Evolutionary conservation across 2,797 vertebrate genomes (phyloP).

Genomic region (Phoxinus dragarum): DNA sequence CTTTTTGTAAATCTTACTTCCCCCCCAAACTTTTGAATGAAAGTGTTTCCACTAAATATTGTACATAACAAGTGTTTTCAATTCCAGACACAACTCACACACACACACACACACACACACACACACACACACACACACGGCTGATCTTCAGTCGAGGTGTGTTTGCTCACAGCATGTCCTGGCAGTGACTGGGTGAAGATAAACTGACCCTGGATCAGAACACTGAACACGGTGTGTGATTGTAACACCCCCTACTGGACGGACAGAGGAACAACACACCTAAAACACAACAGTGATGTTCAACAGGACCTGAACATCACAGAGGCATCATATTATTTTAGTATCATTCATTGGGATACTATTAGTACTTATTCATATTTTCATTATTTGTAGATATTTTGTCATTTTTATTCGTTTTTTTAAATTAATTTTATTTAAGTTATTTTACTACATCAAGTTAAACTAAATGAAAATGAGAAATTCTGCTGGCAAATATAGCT

Average conservation of each 20-base stretch:
- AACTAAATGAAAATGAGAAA: neutral
- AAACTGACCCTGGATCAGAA: slow-evolving; percentile 29
- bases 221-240: neutral
- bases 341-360: no score
- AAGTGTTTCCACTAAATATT: no score
- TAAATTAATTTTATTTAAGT: neutral
- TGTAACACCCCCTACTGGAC: neutral
- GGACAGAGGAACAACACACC: neutral
- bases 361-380: no score
- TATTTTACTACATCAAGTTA: neutral
- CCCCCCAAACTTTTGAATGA: neutral
- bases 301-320: no score
- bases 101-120: neutral
- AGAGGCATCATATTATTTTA: no score
- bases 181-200: neutral
- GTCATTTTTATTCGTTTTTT: no score
- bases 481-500: neutral
- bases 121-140: neutral
- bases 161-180: neutral
- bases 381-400: no score
- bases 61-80: neutral
- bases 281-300: neutral
- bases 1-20: neutral
- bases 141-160: neutral
- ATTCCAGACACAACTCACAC: neutral